A percentile compares a stretch with the other conserved stretches of the same genome.
These are phyloP conservation scores for silkworm (Bombyx mori) DNA, from an alignment of 1,140 invertebrate species.

Conservation along the genomic window ASM3026992v2 NC_085107.1:17160001-17160500, in stretches of 20 bases:
- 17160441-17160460: slow-evolving; percentile 93
- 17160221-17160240: slow-evolving; percentile 78
- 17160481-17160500: slow-evolving; percentile 82
- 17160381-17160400: slow-evolving; percentile 19
- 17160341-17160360: too few relatives aligned
- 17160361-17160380: too few relatives aligned
- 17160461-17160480: slow-evolving; percentile 93
- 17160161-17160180: slow-evolving; percentile 90
- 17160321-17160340: too few relatives aligned
- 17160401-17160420: slow-evolving; percentile 94
- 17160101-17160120: slow-evolving; percentile 84
- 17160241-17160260: slow-evolving; percentile 41
- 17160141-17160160: slow-evolving; percentile 94
- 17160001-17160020: too few relatives aligned
- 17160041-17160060: slow-evolving; percentile 2
- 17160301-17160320: too few relatives aligned
- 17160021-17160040: neutral
- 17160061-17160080: slow-evolving; percentile 83
- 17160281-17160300: neutral
- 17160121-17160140: slow-evolving; percentile 97
- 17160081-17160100: slow-evolving; percentile 85
- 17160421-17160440: slow-evolving; percentile 91
- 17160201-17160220: slow-evolving; percentile 79
- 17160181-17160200: slow-evolving; percentile 86
- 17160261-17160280: slow-evolving; percentile 11